Evolutionary conservation across 2,888 invertebrate genomes (phyloP), one percentile per base, ranked within the genome.

Genomic region (Cerastis leucographa): DNA sequence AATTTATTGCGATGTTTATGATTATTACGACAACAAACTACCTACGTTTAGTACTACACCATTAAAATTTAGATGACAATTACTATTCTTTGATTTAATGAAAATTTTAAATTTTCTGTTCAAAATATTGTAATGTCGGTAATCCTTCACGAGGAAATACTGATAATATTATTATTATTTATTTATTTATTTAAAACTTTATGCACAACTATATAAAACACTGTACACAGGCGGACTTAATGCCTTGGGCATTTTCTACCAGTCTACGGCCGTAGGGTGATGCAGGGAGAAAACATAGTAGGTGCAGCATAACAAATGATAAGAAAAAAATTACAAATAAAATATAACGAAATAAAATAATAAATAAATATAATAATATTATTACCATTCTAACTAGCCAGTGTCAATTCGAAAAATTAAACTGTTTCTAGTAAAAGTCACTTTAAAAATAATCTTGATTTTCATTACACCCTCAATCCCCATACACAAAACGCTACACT

Each of bases 1-100:
- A 77, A 76, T 80, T 76, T 79, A 83, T 54, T 56, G 11, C 22
- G 1, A 71, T 71, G 25, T 85, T 83, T 85, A 85, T 71, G 64
- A 56, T 71, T 71, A 72, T 81, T 35, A 54, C 35, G 29, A 74
- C 25, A 74, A 8, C 35, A 25, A 64, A 42, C 17, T 64, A 42
- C 8, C 14, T 42, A 44, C 42, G n/a, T 64, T 64, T n/a, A 64
- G 42, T 42, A 8, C 8, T 14, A 42, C n/a, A 64, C 7, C 64
- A 42, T 40, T 42, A 62, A 2, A 40, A 62, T 14, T 42, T 3
- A 14, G 42, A n/a, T 25, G 42, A 9, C n/a, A 17, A 64, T 29
- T 8, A 29, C 8, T n/a, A 17, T 25, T 42, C 8, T 14, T 42
- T 64, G 14, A 42, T 4, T 14, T 8, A n/a, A n/a, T 25, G 64